These are phyloP conservation scores for Pseudorhiza aurosa DNA, from an alignment of 30 jellyfish, hydroid and myxozoan genomes.

Conservation along the genomic window DNA sequence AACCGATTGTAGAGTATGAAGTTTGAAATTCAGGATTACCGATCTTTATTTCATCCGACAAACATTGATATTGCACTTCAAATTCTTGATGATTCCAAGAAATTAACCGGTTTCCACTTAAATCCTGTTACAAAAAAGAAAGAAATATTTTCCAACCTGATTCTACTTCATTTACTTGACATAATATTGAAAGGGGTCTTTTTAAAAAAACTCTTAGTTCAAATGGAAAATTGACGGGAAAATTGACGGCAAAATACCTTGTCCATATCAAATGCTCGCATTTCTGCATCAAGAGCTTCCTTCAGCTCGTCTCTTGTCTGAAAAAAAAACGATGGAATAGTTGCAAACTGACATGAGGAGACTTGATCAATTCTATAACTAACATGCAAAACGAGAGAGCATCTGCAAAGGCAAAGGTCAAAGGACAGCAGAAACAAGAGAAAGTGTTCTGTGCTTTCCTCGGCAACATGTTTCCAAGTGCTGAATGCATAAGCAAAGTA, in stretches of 20 bases:
- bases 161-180: too few relatives aligned
- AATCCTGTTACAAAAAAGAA: constrained; percentile 64
- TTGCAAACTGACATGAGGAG: neutral
- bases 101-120: constrained; percentile 82
- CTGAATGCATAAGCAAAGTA: too few relatives aligned
- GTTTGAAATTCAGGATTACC: constrained; percentile 31
- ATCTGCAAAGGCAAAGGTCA: neutral
- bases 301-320: constrained; percentile 94
- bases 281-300: constrained; percentile 92
- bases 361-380: neutral
- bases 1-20: neutral
- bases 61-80: constrained; percentile 90
- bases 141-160: too few relatives aligned
- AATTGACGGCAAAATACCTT: constrained; percentile 63
- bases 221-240: too few relatives aligned
- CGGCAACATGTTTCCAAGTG: too few relatives aligned
- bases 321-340: neutral
- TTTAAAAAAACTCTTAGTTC: too few relatives aligned
- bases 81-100: constrained; percentile 99
- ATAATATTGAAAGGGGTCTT: too few relatives aligned
- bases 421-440: too few relatives aligned
- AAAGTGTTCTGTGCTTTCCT: too few relatives aligned
- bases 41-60: constrained; percentile 88
- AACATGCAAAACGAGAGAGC: neutral
- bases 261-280: constrained; percentile 93